phyloP scores from a whole-genome alignment of 1,140 invertebrate genomes.

The Ostrea denselamellosa region DNA sequence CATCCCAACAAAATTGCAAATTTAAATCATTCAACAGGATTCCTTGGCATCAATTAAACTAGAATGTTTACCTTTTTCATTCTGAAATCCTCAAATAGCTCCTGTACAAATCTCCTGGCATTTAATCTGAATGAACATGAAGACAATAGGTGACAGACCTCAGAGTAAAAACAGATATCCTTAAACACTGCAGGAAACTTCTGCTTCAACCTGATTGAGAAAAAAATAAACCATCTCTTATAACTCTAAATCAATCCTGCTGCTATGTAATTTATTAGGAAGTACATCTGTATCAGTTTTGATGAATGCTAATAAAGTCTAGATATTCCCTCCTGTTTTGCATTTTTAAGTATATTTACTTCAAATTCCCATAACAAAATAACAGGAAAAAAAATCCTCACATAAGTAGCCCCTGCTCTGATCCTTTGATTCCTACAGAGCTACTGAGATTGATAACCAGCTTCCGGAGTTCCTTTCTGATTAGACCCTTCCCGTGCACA shows the following conservation, averaged over 20 bases:
- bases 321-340: too few relatives aligned
- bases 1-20: too few relatives aligned
- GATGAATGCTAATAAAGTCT: too few relatives aligned
- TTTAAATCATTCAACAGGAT: too few relatives aligned
- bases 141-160: slow-evolving; percentile 89
- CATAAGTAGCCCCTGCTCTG: slow-evolving; percentile 82
- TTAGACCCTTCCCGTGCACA: slow-evolving; percentile 67
- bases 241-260: not conserved
- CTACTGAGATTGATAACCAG: slow-evolving; percentile 80
- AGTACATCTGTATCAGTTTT: too few relatives aligned
- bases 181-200: slow-evolving; percentile 89
- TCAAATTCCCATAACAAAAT: not conserved
- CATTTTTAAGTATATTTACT: not conserved
- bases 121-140: slow-evolving; percentile 89
- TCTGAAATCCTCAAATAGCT: slow-evolving; percentile 93
- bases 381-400: slow-evolving; percentile 64
- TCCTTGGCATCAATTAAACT: too few relatives aligned
- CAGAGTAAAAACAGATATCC: slow-evolving; percentile 95
- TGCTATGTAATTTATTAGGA: too few relatives aligned
- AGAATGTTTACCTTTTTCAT: slow-evolving; percentile 83
- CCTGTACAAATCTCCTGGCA: slow-evolving; percentile 93
- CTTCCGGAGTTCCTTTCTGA: slow-evolving; percentile 81
- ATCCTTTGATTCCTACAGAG: slow-evolving; percentile 80
- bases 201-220: slow-evolving; percentile 83
- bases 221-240: not conserved